Evolutionary conservation across 2,113 vertebrate genomes (phyloP).

Genomic region (Nerophis lumbriciformis): DNA sequence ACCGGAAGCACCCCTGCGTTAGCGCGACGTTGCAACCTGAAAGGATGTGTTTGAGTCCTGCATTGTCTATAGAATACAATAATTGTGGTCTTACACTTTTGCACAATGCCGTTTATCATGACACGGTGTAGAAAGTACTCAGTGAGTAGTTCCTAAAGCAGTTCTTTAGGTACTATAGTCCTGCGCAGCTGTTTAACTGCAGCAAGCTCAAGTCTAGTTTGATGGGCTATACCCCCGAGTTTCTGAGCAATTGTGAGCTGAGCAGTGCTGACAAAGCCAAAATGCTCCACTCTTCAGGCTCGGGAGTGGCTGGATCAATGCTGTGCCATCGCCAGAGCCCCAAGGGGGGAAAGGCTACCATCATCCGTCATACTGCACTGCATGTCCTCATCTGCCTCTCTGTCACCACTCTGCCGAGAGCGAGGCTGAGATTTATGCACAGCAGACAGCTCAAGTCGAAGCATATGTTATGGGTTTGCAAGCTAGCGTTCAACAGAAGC

Average conservation of each 20-base stretch:
- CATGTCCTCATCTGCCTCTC: constrained; percentile 64
- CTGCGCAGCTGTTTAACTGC: constrained; percentile 27
- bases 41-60: too few species aligned
- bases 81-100: too few species aligned
- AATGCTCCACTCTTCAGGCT: constrained; percentile 54
- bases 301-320: constrained; percentile 63
- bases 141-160: constrained; percentile 3
- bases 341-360: constrained; percentile 51
- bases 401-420: constrained; percentile 51
- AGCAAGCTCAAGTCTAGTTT: constrained; percentile 26
- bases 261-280: constrained; percentile 67
- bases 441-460: constrained; percentile 39
- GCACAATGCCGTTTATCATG: too few species aligned
- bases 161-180: constrained; percentile 8
- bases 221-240: constrained; percentile 30
- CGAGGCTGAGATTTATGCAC: constrained; percentile 40
- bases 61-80: too few species aligned
- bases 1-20: too few species aligned
- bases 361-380: constrained; percentile 63
- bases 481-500: constrained; percentile 14
- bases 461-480: constrained; percentile 43
- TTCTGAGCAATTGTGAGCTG: constrained; percentile 48
- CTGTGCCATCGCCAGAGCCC: constrained; percentile 52
- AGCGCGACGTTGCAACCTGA: too few species aligned
- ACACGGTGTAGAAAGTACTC: constrained; percentile 2